Evolutionary conservation across 2,113 vertebrate species (phyloP), one percentile per base, ranked within the genome.

Genomic region (Lucifuga dentata): DNA sequence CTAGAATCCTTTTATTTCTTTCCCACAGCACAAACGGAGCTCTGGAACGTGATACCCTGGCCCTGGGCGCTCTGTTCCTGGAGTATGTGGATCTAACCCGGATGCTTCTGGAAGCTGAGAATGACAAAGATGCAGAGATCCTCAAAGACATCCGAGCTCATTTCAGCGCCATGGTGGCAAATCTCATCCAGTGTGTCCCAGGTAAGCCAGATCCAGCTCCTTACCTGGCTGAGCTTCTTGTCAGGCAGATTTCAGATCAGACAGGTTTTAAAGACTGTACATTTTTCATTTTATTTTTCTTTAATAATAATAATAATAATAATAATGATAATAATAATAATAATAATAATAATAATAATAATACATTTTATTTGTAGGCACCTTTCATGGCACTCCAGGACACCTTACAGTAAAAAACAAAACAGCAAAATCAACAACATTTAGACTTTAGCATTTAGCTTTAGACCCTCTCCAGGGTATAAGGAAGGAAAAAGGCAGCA

Each of bases 91-190:
- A 99, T 87, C 88, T 97, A 52, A 99, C 96, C 11, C 94, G 98
- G 29, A 97, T 97, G 95, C 95, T 97, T 33, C 88, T 99, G 64
- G 98, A 99, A 79, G 96, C 95, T 20, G 98, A 99, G 93, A 98
- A 97, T 72, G 98, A 93, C 80, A 93, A 93, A 81, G 92, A 99
- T 76, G 92, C 96, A 0, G 97, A 99, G 85, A 97, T 98, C 83
- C 94, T 99, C 26, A 98, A 98, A 84, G 98, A 99, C 86, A 97
- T 98, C 68, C 94, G 98, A 85, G 96, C 96, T 51, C 98, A 99
- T 90, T 99, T 99, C 86, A 98, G 97, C 60, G 96, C 96, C 80
- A 98, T 98, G 92, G 97, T 98, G 70, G 95, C 98, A 83, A 99
- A 98, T 88, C 90, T 98, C 92, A 98, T 99, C 82, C 96, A 98